Evolutionary conservation across 2,797 vertebrate genomes (phyloP), one percentile per base, ranked within the genome.

Genomic region (Octomys mimax): DNA sequence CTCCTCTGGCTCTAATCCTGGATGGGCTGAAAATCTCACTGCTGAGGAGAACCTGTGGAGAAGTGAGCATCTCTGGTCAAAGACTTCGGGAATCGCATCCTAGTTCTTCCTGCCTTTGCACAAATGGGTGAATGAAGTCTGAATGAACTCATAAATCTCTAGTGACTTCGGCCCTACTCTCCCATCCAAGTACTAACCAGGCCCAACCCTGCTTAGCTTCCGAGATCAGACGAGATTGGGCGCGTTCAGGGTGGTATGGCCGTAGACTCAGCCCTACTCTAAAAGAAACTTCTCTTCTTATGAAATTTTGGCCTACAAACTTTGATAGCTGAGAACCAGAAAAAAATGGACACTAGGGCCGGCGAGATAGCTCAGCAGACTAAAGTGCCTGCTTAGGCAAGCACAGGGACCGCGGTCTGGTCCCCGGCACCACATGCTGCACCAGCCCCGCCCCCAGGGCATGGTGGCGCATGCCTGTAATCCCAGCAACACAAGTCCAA

Each of bases 271-370:
- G 49, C 49, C 49, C 49, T 49, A 11, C 89, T 90, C 62, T 54
- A 52, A 90, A 26, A 86, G 75, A 89, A 94, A 39, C 18, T 87
- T 84, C 62, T n/a, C n/a, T n/a, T 92, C 62, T 92, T 68, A 54
- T 4, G 57, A 87, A 87, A 94, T 83, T 90, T 89, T 2, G 5
- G 13, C 39, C 39, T 2, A 42, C 13, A 79, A 87, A 87, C 18
- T 86, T 79, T 54, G n/a, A 68, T 24, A 57, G 52, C 39, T 81
- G 71, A 91, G 59, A 18, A 84, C 39, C 52, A 70, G 33, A 57
- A 79, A 73, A 93, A 54, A 54, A 54, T 13, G 12, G 52, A 54
- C 52, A 54, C 14, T 13, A 14, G 52, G 52, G 52, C 52, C 3
- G 13, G 12, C 13, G 13, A 54, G 52, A 14, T 54, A 54, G 13